Evolutionary conservation across 2,113 vertebrate genomes (phyloP).

Genomic region (Percopsis transmontana): DNA sequence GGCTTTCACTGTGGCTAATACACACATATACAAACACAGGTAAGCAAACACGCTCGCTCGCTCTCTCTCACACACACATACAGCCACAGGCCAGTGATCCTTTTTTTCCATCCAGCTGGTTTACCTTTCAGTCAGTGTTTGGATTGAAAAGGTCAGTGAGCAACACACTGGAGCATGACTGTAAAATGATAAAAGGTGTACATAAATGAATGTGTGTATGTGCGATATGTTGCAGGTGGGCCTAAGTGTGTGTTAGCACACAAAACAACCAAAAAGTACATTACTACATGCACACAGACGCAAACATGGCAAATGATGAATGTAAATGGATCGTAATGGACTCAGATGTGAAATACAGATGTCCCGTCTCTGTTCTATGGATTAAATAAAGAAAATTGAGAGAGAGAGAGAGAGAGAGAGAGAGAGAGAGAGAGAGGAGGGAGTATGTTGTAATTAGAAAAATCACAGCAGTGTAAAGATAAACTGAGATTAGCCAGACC

Average conservation of each 20-base stretch:
- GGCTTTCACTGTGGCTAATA: background rate
- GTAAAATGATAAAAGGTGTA: slow-evolving; percentile 17
- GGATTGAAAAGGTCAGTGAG: slow-evolving; percentile 51
- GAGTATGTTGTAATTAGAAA: background rate
- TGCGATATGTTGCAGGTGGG: background rate
- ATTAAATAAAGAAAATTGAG: background rate
- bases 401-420: background rate
- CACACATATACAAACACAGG: slow-evolving; percentile 5
- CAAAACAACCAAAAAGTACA: background rate
- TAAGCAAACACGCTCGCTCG: background rate
- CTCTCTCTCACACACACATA: background rate
- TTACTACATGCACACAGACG: background rate
- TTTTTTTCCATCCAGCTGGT: background rate
- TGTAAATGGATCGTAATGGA: background rate
- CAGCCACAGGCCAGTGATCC: slow-evolving; percentile 5
- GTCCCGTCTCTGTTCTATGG: too few species aligned
- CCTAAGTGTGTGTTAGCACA: background rate
- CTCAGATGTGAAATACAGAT: too few species aligned
- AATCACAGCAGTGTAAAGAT: background rate
- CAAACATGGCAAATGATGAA: background rate
- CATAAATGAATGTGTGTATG: background rate
- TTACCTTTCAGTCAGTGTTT: slow-evolving; percentile 21
- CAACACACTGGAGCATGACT: slow-evolving; percentile 10
- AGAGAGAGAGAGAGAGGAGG: background rate
- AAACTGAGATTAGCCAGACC: background rate